Conservation (phyloP, 2,888 invertebrate species). For the Dioctria linearis region DNA sequence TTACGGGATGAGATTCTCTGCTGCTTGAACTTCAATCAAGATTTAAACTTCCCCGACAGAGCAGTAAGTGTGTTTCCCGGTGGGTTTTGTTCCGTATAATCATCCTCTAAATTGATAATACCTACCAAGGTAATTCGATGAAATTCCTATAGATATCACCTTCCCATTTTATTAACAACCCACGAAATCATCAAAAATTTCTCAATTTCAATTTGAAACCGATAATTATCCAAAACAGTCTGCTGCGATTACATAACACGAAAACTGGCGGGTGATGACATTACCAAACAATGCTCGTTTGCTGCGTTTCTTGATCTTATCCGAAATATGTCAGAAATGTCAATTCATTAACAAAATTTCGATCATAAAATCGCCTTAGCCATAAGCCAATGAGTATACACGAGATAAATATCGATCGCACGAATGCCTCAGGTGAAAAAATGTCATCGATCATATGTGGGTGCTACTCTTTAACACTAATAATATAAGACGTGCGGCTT, state of each 20-base stretch:
- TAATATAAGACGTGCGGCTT: constrained; percentile 2
- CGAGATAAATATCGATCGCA: no score
- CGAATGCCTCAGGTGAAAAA: no score
- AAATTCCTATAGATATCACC: neutral
- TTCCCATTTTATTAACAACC: no score
- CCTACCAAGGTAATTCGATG: no score
- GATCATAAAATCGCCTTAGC: neutral
- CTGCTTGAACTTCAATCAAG: no score
- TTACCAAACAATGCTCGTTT: neutral
- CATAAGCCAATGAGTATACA: no score
- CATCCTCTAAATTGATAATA: no score
- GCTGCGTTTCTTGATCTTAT: neutral
- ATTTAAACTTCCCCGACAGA: no score
- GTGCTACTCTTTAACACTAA: constrained; percentile 12
- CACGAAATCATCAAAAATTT: constrained; percentile 10
- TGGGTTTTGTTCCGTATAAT: no score
- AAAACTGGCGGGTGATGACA: neutral
- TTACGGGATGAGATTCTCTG: no score
- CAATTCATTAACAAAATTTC: constrained; percentile 19
- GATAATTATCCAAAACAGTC: constrained; percentile 29
- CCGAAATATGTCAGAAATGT: constrained; percentile 16
- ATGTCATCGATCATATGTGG: neutral
- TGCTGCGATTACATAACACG: constrained; percentile 1
- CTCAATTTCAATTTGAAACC: constrained; percentile 29
- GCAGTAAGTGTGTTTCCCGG: no score